Evolutionary conservation across 2,113 vertebrate genomes (phyloP).

Genomic region (Percina caprodes): DNA sequence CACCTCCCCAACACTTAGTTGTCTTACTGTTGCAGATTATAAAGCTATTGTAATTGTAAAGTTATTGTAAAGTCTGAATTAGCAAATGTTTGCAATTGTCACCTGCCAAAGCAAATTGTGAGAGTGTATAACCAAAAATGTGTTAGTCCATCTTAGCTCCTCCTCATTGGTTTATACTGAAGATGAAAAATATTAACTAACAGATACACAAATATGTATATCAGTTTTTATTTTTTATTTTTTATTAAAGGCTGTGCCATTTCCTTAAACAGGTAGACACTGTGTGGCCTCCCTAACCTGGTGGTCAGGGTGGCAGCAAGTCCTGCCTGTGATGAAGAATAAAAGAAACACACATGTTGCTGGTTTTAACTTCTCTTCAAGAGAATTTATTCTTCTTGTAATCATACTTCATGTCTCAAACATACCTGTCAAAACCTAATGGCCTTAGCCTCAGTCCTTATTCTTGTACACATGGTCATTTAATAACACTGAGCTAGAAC

Average conservation of each 20-base stretch:
- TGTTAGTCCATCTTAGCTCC: neutral
- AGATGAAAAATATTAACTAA: too few relatives aligned
- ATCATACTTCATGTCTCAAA: neutral
- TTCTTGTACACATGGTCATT: neutral
- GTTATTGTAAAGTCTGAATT: too few relatives aligned
- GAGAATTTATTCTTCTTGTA: neutral
- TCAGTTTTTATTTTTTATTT: too few relatives aligned
- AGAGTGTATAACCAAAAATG: neutral
- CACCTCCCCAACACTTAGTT: neutral
- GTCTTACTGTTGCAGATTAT: constrained; percentile 3
- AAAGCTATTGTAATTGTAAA: too few relatives aligned
- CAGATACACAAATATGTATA: too few relatives aligned
- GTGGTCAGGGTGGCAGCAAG: too few relatives aligned
- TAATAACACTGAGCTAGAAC: neutral
- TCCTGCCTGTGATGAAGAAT: too few relatives aligned
- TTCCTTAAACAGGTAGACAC: too few relatives aligned
- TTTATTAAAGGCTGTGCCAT: too few relatives aligned
- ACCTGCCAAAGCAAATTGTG: neutral
- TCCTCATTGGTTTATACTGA: too few relatives aligned
- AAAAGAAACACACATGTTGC: too few relatives aligned
- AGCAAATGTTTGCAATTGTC: neutral
- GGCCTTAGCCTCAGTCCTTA: neutral
- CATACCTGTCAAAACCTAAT: neutral
- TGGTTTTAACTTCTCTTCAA: neutral
- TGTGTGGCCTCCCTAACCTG: too few relatives aligned